A percentile compares a stretch with the other conserved stretches of the same genome.
phyloP scores from a whole-genome alignment of 2,113 vertebrate species.

The Odontophorus gujanensis region DNA sequence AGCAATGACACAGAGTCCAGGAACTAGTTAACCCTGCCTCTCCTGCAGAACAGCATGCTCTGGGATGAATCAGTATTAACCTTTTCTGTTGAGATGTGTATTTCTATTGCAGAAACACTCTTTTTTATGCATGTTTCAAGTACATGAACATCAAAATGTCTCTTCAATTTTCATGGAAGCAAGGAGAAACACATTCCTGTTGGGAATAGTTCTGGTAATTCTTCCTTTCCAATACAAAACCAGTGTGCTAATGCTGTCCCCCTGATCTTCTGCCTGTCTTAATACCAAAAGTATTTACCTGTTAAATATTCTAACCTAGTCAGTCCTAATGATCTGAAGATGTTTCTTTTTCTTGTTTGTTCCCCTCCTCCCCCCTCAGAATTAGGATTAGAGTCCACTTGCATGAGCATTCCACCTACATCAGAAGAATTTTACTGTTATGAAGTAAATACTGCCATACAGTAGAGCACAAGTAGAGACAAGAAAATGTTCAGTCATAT shows the following conservation, averaged over 20 bases:
- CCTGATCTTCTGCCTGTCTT: background rate
- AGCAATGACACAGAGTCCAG: background rate
- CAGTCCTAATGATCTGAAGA: background rate
- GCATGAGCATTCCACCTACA: background rate
- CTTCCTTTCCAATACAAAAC: background rate
- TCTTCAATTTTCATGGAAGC: background rate
- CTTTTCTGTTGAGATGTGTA: background rate
- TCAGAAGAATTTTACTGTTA: background rate
- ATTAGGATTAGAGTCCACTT: background rate
- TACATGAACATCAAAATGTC: background rate
- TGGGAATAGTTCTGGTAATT: accelerated
- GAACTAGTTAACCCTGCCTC: background rate
- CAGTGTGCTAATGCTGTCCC: no score
- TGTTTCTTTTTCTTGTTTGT: background rate
- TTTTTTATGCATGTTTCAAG: background rate
- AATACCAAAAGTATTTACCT: background rate
- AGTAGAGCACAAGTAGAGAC: no score
- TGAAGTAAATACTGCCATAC: no score
- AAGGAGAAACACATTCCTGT: background rate
- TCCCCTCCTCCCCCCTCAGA: background rate
- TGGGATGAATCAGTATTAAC: background rate
- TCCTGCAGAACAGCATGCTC: background rate
- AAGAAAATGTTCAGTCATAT: background rate
- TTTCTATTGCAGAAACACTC: background rate
- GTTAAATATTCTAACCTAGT: background rate